Evolutionary conservation across 2,797 vertebrate species (phyloP).

Genomic region (Arctocebus calabarensis): DNA sequence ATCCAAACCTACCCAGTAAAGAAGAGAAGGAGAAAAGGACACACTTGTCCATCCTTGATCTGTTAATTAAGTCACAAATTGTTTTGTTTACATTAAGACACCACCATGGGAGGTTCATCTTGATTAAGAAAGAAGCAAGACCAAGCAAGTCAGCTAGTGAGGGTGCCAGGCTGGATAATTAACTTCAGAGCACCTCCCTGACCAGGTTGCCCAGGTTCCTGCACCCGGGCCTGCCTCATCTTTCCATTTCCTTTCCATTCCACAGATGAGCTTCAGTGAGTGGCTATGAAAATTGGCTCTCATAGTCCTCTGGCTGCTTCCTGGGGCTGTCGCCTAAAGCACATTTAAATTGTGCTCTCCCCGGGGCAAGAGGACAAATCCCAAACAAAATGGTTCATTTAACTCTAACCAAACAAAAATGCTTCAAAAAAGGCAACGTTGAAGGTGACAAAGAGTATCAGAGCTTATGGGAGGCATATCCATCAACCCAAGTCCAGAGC

Average conservation of each 20-base stretch:
- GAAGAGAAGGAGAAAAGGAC: not conserved
- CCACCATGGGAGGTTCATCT: not conserved
- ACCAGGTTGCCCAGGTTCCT: not conserved
- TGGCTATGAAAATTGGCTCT: constrained; percentile 50
- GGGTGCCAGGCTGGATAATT: not conserved
- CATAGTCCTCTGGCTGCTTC: not conserved
- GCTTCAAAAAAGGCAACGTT: not conserved
- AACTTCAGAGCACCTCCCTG: not conserved
- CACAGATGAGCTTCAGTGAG: not conserved
- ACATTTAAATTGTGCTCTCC: constrained; percentile 11
- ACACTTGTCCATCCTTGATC: not conserved
- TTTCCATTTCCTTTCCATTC: not conserved
- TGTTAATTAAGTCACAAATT: constrained; percentile 30
- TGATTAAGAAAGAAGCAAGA: constrained; percentile 24
- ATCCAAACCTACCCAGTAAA: not conserved
- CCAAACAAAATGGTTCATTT: constrained; percentile 30
- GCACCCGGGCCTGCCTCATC: not conserved
- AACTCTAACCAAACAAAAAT: constrained; percentile 65
- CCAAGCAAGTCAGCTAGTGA: not conserved
- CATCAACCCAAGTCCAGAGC: not conserved
- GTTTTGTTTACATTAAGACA: constrained; percentile 39
- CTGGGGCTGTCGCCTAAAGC: not conserved
- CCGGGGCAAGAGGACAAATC: constrained; percentile 59
- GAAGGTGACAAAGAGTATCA: not conserved
- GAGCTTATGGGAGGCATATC: fast-evolving